Evolutionary conservation across 1,140 invertebrate genomes (phyloP), one percentile per base, ranked within the genome.

Genomic region (Pseudobourletiella spinata): DNA sequence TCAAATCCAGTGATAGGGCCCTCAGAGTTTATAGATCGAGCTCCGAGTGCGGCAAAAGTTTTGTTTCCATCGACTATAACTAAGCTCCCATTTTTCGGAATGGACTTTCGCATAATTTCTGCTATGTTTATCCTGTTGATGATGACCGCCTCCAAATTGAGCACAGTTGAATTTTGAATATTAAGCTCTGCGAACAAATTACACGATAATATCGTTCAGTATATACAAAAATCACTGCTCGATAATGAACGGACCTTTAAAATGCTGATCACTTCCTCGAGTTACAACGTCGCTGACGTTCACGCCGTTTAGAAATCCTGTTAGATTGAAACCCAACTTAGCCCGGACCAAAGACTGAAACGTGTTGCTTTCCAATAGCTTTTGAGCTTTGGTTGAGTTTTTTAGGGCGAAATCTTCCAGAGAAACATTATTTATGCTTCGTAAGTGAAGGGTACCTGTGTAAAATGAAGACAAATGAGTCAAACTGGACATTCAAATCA

Each of bases 221-320:
- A 8, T 4, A 18, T 46, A 46, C 18, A 8, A 46, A 46, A 14
- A 46, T 46, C 3, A 46, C n/a, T n/a, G n/a, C n/a, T n/a, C n/a
- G 22, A 46, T 8, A 46, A 46, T 29, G 8, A 14, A 1, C 6
- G 16, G 29, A 59, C 57, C 26, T 2, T 15, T 18, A 26, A 60
- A 60, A 11, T 30, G 35, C 42, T 60, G 58, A 60, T 60, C 43
- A 46, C 43, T 60, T 29, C 30, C 16, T 22, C 24, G 2, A 2
- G 28, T 50, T 11, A 59, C 28, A 22, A 59, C 43, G 14, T 35
- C 25, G 8, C 25, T 18, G 6, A 25, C 26, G 1, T 24, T 14
- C n/a, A 60, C 28, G 15, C 32, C 30, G 29, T 60, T 51, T 2
- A 60, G 14, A 20, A 22, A 22, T n/a, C 22, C 48, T 11, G 8